These are phyloP conservation scores for Cromileptes altivelis DNA, from an alignment of 2,113 vertebrate genomes.

Conservation along the genomic window DNA sequence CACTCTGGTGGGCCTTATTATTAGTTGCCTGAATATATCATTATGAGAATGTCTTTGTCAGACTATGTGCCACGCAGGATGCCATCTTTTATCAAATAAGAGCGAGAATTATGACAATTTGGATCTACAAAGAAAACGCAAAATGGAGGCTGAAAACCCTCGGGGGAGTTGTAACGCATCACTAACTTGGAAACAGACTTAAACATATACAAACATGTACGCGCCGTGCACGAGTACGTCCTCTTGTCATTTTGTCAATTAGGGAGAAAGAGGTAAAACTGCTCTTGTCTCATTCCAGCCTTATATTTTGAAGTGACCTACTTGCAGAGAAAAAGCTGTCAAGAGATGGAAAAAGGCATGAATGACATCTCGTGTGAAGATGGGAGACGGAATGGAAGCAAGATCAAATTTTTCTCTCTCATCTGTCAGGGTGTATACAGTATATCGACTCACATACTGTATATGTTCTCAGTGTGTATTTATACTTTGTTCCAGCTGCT, in stretches of 20 bases:
- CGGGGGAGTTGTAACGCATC: background rate
- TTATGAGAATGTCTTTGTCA: constrained; percentile 50
- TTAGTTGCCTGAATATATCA: constrained; percentile 57
- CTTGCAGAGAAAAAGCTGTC: constrained; percentile 52
- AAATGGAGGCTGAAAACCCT: background rate
- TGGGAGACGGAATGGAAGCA: background rate
- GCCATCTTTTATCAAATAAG: constrained; percentile 46
- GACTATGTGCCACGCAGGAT: constrained; percentile 18
- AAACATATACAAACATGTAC: background rate
- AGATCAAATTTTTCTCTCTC: constrained; percentile 31
- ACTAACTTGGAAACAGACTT: background rate
- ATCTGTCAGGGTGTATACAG: constrained; percentile 17
- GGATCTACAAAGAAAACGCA: constrained; percentile 11
- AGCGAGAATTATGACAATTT: constrained; percentile 24
- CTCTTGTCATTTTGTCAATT: constrained; percentile 42
- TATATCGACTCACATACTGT: constrained; percentile 17
- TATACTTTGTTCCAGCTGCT: constrained; percentile 33
- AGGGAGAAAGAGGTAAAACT: constrained; percentile 14
- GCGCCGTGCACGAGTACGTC: background rate
- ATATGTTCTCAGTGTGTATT: constrained; percentile 29
- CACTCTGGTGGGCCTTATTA: constrained; percentile 38
- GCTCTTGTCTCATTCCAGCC: constrained; percentile 50
- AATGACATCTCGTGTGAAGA: constrained; percentile 46
- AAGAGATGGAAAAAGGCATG: constrained; percentile 17
- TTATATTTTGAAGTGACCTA: constrained; percentile 66